Conservation (phyloP, 2,888 invertebrate species). For the Andrena hattorfiana region DNA sequence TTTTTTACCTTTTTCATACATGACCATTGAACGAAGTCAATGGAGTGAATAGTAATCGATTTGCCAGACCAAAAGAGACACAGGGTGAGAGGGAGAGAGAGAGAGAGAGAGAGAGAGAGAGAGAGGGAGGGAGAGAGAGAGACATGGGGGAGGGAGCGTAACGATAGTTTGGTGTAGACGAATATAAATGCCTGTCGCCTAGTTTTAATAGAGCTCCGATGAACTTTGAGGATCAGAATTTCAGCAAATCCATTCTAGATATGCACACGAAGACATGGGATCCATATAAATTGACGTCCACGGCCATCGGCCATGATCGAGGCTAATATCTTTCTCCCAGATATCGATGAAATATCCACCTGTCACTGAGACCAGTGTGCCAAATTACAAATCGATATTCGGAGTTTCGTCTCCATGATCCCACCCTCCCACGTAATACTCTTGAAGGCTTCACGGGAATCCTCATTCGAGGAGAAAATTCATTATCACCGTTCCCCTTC, state of each 20-base stretch:
- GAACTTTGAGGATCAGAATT: constrained; percentile 9
- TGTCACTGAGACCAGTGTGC: constrained; percentile 49
- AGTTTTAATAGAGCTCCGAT: constrained; percentile 8
- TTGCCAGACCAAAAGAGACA: constrained; percentile 23
- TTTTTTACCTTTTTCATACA: constrained; percentile 38
- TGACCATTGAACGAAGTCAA: constrained; percentile 50
- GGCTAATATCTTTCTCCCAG: constrained; percentile 49
- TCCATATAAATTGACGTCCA: constrained; percentile 25
- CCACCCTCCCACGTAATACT: constrained; percentile 45
- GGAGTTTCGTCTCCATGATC: constrained; percentile 47
- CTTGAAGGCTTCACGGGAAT: constrained; percentile 51
- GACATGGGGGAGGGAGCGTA: neutral
- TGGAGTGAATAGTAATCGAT: constrained; percentile 54
- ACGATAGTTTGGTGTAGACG: constrained; percentile 44
- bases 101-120: neutral
- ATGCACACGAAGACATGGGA: neutral
- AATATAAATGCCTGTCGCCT: constrained; percentile 25
- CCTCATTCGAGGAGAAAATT: constrained; percentile 41
- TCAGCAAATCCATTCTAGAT: neutral
- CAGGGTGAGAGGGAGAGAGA: neutral
- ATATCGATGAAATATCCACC: constrained; percentile 59
- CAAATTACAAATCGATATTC: constrained; percentile 65
- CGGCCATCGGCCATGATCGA: constrained; percentile 39
- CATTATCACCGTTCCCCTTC: constrained; percentile 26
- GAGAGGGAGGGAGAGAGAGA: neutral